Conservation (phyloP, 2,797 vertebrate species). For the Aplochiton taeniatus region DNA sequence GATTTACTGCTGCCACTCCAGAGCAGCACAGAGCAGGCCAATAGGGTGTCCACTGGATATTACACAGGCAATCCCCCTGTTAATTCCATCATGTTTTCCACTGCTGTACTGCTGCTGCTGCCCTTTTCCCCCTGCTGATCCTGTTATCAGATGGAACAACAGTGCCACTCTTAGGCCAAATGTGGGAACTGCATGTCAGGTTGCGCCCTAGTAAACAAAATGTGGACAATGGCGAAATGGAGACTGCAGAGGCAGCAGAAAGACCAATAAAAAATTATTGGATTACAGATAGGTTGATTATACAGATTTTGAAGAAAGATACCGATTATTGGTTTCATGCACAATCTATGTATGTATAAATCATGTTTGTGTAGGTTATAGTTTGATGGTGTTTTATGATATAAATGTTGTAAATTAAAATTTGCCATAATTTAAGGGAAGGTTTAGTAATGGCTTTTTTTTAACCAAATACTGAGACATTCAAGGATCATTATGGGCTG, state of each 20-base stretch:
- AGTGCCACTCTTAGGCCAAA: slow-evolving; percentile 50
- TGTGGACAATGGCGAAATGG: slow-evolving; percentile 10
- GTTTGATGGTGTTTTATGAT: no score
- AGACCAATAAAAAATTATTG: neutral
- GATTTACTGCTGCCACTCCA: slow-evolving; percentile 4
- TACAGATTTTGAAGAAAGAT: no score
- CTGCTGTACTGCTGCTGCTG: slow-evolving; percentile 9
- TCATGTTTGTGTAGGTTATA: no score
- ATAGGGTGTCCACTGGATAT: slow-evolving; percentile 11
- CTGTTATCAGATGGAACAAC: neutral
- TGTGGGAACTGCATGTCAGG: slow-evolving; percentile 8
- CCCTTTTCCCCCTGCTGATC: neutral
- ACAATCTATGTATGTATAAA: no score
- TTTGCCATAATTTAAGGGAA: no score
- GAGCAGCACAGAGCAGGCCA: neutral
- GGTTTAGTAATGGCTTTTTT: no score
- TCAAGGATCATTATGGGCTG: no score
- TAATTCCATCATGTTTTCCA: slow-evolving; percentile 43
- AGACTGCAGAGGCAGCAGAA: neutral
- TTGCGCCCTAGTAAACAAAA: slow-evolving; percentile 26
- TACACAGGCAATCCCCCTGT: slow-evolving; percentile 24
- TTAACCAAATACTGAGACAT: no score
- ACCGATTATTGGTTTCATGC: no score
- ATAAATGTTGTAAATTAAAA: no score
- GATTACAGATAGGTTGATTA: no score